A percentile compares a stretch with the other conserved stretches of the same genome.
Evolutionary conservation across 2,797 vertebrate genomes (phyloP).

Genomic region (Phyllotis vaccarum): DNA sequence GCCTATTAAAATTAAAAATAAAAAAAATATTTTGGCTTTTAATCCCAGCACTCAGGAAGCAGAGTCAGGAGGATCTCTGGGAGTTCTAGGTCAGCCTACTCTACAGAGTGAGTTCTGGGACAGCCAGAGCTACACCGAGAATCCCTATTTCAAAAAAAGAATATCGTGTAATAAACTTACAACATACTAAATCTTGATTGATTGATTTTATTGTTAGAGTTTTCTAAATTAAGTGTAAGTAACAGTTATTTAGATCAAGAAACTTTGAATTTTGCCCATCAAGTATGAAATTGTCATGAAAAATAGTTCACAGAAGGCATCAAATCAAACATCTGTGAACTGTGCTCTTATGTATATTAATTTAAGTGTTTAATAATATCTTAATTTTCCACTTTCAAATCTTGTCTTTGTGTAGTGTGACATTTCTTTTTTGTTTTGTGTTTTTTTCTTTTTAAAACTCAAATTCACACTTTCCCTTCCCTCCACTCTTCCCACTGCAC

Average conservation of each 20-base stretch:
- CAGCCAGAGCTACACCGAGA: no score
- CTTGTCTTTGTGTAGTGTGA: background rate
- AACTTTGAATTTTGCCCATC: conserved; percentile 62
- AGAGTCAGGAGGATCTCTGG: no score
- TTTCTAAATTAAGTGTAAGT: conserved; percentile 42
- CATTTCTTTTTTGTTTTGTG: background rate
- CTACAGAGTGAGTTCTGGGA: no score
- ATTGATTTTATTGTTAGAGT: conserved; percentile 66
- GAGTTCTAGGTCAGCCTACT: no score
- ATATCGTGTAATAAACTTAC: background rate
- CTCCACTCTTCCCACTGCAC: background rate
- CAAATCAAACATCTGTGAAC: background rate
- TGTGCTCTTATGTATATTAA: background rate
- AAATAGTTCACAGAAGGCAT: conserved; percentile 38
- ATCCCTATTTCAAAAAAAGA: no score
- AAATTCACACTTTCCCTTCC: background rate
- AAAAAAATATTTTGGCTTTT: no score
- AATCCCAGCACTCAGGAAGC: no score
- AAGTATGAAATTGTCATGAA: background rate
- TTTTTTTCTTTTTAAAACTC: background rate
- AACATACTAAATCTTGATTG: conserved; percentile 37
- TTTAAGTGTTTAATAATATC: conserved; percentile 46
- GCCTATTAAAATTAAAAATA: background rate
- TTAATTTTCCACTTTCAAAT: conserved; percentile 69
- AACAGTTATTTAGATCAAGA: conserved; percentile 25